Evolutionary conservation across 2,797 vertebrate genomes (phyloP).

Genomic region (Lerista edwardsae): DNA sequence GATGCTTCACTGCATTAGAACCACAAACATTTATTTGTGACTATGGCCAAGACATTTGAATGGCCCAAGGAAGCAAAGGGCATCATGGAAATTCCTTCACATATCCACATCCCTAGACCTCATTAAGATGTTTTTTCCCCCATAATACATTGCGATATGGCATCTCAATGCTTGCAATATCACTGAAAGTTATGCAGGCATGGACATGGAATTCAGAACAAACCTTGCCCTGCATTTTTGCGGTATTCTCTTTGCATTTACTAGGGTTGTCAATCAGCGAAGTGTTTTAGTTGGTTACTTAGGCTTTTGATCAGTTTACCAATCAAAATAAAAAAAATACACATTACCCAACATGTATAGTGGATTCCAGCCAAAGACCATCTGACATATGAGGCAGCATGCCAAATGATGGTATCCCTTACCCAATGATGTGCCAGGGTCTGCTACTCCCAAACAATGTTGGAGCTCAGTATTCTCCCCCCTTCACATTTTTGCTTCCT

Average conservation of each 20-base stretch:
- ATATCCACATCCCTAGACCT: background rate
- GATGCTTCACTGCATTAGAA: background rate
- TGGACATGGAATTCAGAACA: background rate
- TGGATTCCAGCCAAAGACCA: background rate
- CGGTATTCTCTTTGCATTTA: constrained; percentile 53
- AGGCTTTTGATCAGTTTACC: background rate
- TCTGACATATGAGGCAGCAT: too few species aligned
- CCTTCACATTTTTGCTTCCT: too few species aligned
- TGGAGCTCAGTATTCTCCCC: too few species aligned
- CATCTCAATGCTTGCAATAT: background rate
- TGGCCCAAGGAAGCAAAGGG: background rate
- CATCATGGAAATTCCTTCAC: background rate
- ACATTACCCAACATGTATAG: background rate
- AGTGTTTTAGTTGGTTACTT: background rate
- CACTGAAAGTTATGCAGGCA: background rate
- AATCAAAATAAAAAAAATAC: background rate
- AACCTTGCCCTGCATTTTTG: constrained; percentile 34
- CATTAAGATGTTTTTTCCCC: background rate
- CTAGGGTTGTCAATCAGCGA: background rate
- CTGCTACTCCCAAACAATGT: too few species aligned
- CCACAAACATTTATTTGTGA: background rate
- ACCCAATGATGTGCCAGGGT: too few species aligned
- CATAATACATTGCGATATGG: background rate
- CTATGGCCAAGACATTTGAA: background rate
- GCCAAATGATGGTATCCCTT: too few species aligned